phyloP scores from a whole-genome alignment of 2,888 invertebrate genomes.

The Lysandra coridon region DNA sequence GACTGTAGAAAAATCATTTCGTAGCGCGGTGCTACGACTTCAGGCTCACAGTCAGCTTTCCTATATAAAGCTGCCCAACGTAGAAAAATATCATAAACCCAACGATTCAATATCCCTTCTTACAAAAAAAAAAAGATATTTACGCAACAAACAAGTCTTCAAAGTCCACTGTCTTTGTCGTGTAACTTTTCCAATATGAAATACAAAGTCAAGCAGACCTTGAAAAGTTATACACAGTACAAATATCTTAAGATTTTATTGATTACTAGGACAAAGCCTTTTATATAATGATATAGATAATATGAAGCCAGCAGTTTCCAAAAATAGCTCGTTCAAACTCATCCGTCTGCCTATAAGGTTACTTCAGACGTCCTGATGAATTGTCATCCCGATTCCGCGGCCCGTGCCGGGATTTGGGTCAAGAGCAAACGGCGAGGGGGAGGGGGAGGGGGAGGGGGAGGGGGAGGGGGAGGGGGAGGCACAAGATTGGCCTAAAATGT shows the following conservation, averaged over 20 bases:
- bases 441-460: neutral
- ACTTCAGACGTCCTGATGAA: neutral
- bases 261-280: neutral
- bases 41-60: too few species aligned
- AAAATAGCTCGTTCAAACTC: neutral
- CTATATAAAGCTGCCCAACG: too few species aligned
- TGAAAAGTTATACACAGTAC: neutral
- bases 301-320: neutral
- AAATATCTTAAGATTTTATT: neutral
- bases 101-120: too few species aligned
- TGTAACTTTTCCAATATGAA: too few species aligned
- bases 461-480: neutral
- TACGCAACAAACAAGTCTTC: too few species aligned
- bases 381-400: neutral
- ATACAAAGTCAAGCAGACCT: neutral
- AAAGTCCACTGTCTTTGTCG: too few species aligned
- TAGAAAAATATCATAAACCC: too few species aligned
- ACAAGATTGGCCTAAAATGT: neutral
- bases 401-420: neutral
- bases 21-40: too few species aligned
- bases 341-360: neutral
- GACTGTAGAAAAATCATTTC: too few species aligned
- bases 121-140: too few species aligned
- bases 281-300: neutral
- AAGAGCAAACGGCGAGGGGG: neutral